Percentiles rank a stretch among this genome's conserved stretches.
These are phyloP conservation scores for Myotis myotis DNA, from an alignment of 2,797 vertebrate species.

Conservation along the genomic window DNA sequence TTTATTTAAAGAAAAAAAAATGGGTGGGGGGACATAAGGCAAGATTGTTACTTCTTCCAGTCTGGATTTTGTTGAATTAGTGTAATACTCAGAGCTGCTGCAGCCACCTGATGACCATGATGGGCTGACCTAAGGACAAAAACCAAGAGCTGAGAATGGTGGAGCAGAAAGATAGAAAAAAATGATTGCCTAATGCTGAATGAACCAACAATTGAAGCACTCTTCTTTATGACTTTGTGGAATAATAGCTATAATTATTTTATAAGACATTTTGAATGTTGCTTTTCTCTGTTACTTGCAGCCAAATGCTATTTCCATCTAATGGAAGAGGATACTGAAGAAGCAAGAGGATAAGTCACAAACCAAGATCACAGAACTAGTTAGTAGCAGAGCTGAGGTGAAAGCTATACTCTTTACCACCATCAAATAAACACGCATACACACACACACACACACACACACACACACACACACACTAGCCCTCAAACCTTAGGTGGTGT, in stretches of 20 bases:
- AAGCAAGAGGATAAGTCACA: neutral
- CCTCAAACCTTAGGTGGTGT: neutral
- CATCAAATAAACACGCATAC: neutral
- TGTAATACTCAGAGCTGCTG: neutral
- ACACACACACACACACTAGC: neutral
- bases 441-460: neutral
- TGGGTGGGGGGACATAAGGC: neutral
- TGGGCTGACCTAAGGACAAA: neutral
- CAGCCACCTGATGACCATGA: neutral
- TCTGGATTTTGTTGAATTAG: slow-evolving; percentile 34
- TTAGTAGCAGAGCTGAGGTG: neutral
- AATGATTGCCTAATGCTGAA: neutral
- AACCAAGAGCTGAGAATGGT: neutral
- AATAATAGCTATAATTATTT: neutral
- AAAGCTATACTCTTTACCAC: neutral
- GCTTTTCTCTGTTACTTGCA: slow-evolving; percentile 16
- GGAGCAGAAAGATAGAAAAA: neutral
- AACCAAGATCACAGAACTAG: neutral
- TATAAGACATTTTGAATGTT: neutral
- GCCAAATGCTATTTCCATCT: slow-evolving; percentile 27
- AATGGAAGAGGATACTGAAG: slow-evolving; percentile 28
- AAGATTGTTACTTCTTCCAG: neutral
- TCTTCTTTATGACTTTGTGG: neutral
- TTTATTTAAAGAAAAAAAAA: no score
- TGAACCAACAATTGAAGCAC: neutral